A percentile compares a stretch with the other conserved stretches of the same genome.
phyloP scores from a whole-genome alignment of 2,113 vertebrate species.

The Cochlearius cochlearius region DNA sequence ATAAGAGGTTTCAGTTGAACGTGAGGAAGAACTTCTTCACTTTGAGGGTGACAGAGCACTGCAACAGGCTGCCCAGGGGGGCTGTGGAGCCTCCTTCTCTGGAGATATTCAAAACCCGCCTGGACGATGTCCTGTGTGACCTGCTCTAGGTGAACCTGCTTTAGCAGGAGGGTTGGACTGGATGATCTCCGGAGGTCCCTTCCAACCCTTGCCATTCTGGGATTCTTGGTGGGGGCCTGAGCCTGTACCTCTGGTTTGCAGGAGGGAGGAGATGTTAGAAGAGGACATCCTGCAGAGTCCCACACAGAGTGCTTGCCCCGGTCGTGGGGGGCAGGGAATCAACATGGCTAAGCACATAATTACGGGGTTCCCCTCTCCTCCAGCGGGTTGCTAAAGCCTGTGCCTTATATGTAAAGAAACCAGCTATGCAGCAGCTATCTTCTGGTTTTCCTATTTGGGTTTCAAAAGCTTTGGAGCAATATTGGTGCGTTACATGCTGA shows the following conservation, averaged over 20 bases:
- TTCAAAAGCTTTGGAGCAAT: slow-evolving; percentile 32
- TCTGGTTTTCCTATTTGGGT: not conserved
- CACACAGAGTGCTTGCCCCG: rapidly evolving
- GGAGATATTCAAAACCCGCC: too few relatives aligned
- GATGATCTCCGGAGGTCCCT: too few relatives aligned
- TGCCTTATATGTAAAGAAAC: not conserved
- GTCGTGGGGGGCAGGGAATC: not conserved
- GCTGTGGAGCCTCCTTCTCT: too few relatives aligned
- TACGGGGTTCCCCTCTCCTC: not conserved
- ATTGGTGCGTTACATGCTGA: not conserved
- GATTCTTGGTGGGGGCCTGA: not conserved
- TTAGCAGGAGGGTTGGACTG: too few relatives aligned
- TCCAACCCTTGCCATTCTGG: too few relatives aligned
- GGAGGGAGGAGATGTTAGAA: not conserved
- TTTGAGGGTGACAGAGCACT: too few relatives aligned
- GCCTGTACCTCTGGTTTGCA: not conserved
- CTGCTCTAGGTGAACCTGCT: too few relatives aligned
- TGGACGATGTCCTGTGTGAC: too few relatives aligned
- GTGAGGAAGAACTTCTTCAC: too few relatives aligned
- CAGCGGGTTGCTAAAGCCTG: not conserved
- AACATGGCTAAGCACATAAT: rapidly evolving
- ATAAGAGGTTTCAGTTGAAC: too few relatives aligned
- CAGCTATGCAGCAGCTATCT: not conserved
- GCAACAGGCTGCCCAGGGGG: too few relatives aligned
- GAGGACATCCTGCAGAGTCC: not conserved